Conservation (phyloP, 2,888 invertebrate species). For the Agrochola macilenta region DNA sequence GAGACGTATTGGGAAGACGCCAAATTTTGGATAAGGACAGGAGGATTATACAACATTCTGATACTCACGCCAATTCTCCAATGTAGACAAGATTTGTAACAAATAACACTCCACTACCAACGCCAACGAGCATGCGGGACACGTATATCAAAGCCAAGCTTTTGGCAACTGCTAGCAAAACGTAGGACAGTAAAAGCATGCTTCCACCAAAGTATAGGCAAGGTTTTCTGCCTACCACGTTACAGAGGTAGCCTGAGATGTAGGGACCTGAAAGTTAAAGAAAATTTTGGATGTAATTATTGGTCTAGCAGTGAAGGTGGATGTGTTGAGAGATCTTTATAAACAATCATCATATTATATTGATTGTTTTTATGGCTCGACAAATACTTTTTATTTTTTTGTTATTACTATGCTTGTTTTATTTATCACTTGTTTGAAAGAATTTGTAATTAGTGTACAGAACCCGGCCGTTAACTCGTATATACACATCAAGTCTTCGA, state of each 20-base stretch:
- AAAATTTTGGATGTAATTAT: not conserved
- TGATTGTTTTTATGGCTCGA: no score
- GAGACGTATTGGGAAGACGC: not conserved
- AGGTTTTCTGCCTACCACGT: conserved; percentile 72
- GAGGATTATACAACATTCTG: not conserved
- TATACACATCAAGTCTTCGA: no score
- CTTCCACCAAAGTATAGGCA: conserved; percentile 67
- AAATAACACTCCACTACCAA: conserved; percentile 30
- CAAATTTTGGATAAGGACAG: not conserved
- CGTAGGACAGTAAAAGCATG: conserved; percentile 54
- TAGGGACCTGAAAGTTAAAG: conserved; percentile 68
- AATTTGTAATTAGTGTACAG: no score
- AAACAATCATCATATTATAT: no score
- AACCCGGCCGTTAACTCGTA: no score
- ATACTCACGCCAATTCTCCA: conserved; percentile 55
- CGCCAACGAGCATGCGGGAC: conserved; percentile 50
- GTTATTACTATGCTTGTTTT: no score
- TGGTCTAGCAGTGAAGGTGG: not conserved
- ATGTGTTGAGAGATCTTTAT: not conserved
- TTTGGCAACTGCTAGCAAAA: conserved; percentile 63
- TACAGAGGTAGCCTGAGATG: conserved; percentile 70
- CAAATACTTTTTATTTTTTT: no score
- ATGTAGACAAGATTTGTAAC: conserved; percentile 50
- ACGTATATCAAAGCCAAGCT: conserved; percentile 67
- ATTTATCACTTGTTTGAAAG: no score